Conservation (phyloP, 1,140 invertebrate genomes). For the Tetramorium simillimum region DNA sequence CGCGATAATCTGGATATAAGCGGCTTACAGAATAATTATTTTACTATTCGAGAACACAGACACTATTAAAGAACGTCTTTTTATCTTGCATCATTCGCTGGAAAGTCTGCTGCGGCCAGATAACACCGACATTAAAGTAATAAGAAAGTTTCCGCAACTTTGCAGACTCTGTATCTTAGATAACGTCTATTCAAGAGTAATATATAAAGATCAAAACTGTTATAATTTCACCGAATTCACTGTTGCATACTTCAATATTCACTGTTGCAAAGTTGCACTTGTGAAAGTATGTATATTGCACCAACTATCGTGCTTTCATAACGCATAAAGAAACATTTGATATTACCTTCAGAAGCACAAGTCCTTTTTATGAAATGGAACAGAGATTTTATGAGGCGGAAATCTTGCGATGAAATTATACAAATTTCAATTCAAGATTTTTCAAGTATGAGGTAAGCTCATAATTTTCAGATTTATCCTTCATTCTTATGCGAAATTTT, state of each 20-base stretch:
- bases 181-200: slow-evolving; percentile 17
- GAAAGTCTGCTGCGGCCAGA: slow-evolving; percentile 26
- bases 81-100: not conserved
- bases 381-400: not conserved
- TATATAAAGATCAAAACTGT: not conserved
- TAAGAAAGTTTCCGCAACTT: slow-evolving; percentile 46
- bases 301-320: not conserved
- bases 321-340: not conserved
- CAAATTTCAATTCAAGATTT: not conserved
- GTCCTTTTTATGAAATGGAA: not conserved
- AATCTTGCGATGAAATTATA: not conserved
- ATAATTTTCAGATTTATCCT: not conserved
- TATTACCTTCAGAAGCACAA: not conserved
- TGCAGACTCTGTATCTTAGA: not conserved
- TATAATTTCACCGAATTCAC: not conserved
- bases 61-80: not conserved
- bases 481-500: not conserved
- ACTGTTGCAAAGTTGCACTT: not conserved
- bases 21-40: not conserved
- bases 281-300: not conserved
- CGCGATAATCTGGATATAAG: not conserved
- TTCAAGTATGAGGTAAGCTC: not conserved
- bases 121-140: slow-evolving; percentile 24
- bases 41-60: slow-evolving; percentile 2
- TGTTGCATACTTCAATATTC: not conserved